Base-by-base conservation (phyloP, 2,888 invertebrate genomes). In the Siphonodentalium dalli region DNA sequence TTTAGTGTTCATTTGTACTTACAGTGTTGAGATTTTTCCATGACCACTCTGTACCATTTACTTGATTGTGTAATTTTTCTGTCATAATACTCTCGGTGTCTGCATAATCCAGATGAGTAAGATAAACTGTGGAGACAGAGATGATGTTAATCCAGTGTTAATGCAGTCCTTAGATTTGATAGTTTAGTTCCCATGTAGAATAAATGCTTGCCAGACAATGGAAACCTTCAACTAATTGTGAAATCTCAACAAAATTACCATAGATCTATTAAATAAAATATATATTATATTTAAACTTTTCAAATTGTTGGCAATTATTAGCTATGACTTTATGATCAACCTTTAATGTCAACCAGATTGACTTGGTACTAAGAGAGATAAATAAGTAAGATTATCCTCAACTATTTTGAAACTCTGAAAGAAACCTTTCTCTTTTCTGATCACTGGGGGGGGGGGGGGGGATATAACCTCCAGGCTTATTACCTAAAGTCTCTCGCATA, bases 31-130 rank as follows among this genome's bases (percentile, higher is more conserved):
- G 86, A 84, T 99, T 99, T 83, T 98, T 98, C 99, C 99, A 99
- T 8, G 98, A 98, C 93, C 99, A 99, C 82, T 99, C 99, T 27
- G 88, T 87, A 6, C 98, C 98, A 84, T 96, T 96, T 3, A 99
- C 97, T 85, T 99, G 99, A 82, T 96, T 95, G 75, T 94, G 91
- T 24, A 99, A 85, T 80, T 99, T 99, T 73, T 96, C 93, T 52
- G 98, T 98, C 99, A 99, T 99, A 61, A 99, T 97, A 68, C 91
- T 87, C 84, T 99, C 99, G 11, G 99, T 99, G 81, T 99, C 98
- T 49, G 88, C 88, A 82, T 93, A 96, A 85, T 99, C 97, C 82
- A 99, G 88, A 87, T 99, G 99, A 31, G 99, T 99, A 63, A 99
- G 87, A 83, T 98, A 99, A 18, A 99, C 99, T 79, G 76, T 42